Base-by-base conservation (phyloP, 2,113 vertebrate species). In the Trematomus loennbergii region DNA sequence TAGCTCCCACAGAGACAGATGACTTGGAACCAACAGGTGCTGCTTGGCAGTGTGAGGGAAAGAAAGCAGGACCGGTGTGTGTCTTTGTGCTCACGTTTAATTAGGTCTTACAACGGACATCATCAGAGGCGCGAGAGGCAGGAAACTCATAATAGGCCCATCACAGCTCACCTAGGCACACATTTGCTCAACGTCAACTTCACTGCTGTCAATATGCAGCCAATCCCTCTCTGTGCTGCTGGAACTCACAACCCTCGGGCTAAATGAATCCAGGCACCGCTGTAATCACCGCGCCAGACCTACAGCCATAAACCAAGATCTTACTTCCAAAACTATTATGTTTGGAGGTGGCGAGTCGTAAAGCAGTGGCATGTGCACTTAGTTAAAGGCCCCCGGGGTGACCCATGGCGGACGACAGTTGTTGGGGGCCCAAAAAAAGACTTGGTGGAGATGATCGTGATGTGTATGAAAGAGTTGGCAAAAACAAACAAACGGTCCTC, bases 111-210 rank as follows among this genome's bases (percentile, higher is more conserved):
- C 45, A 70, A 77, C 80, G 45, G 82, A 81, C 88, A 90, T 91
- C 78, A 91, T 72, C 86, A 87, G 86, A 93, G 91, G 93, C 77
- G 88, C 59, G 84, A 84, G 81, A 69, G 79, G 89, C 91, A 91
- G 93, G 93, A 94, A 93, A 77, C 88, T 64, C 78, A 52, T 93
- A 92, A 93, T 81, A 64, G 78, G 60, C 79, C 82, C 81, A 89
- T 93, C 92, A 88, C 82, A 57, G 53, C 81, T 89, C 86, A 79
- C 89, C 90, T 86, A 75, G 61, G 86, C 85, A 82, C 84, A 87
- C 46, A 33, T 67, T 81, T 60, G 36, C 82, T 25, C 59, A 79
- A 61, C 29, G 72, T 90, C 81, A 82, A 1, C 83, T 46, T 13
- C 77, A 76, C 87, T 25, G 63, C 79, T 72, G 79, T 83, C 75